Evolutionary conservation across 2,797 vertebrate species (phyloP).

Genomic region (Borostomias antarcticus): DNA sequence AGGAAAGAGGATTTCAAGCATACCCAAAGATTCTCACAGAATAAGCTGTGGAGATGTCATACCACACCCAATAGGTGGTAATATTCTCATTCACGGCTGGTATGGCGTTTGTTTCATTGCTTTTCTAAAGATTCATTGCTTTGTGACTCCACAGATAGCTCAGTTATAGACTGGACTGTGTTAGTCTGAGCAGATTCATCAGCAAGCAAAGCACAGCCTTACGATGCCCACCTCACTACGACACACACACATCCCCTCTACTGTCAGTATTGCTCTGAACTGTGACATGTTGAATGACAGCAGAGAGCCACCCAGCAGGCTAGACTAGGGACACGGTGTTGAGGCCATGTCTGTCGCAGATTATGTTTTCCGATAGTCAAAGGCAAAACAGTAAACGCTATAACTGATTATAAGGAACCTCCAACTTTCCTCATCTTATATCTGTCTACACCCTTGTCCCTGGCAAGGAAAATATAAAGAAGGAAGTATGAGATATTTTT

Average conservation of each 20-base stretch:
- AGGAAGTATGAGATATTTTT: too few species aligned
- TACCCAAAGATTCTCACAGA: constrained; percentile 19
- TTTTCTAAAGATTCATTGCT: constrained; percentile 14
- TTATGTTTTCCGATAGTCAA: constrained; percentile 21
- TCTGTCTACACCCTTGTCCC: neutral
- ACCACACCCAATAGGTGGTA: neutral
- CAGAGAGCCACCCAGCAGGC: neutral
- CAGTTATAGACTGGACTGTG: neutral
- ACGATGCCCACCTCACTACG: too few species aligned
- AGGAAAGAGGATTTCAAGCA: constrained; percentile 29
- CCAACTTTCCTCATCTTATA: neutral
- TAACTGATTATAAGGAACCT: constrained; percentile 11
- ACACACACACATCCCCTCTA: too few species aligned
- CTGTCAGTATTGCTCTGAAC: too few species aligned
- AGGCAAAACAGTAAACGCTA: constrained; percentile 17
- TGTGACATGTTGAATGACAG: too few species aligned
- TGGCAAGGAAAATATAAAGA: too few species aligned
- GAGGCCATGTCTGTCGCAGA: neutral
- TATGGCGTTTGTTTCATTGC: constrained; percentile 11
- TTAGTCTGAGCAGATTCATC: neutral
- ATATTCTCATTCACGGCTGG: constrained; percentile 2
- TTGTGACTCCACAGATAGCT: constrained; percentile 18
- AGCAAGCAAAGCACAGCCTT: neutral
- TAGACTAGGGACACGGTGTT: neutral
- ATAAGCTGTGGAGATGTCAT: constrained; percentile 25